Base-by-base conservation (phyloP, 2,888 invertebrate genomes). In the Smittia sp. region DNA sequence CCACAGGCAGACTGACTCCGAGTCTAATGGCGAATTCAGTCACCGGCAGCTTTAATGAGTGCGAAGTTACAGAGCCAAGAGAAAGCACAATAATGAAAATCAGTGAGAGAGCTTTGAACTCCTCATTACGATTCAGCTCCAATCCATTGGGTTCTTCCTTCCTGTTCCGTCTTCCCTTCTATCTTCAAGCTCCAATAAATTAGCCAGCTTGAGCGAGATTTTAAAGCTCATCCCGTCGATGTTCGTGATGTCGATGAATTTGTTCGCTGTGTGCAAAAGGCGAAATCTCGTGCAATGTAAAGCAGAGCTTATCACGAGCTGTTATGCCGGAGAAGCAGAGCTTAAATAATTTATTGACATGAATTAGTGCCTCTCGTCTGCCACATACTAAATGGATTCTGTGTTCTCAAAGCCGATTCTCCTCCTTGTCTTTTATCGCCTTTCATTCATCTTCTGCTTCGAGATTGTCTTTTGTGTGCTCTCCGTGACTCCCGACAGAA, bases 301-400 rank as follows among this genome's bases (percentile, higher is more conserved):
- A 41, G 67, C 13, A 67, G 15, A 67, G 67, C 41, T 67, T 67
- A 41, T 67, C 41, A 39, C 66, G 24, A 41, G 38, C 38, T 46
- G 24, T 9, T 9, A 6, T 18, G 9, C 58, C 22, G 9, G 41
- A 67, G 46, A 20, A 38, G n/a, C 11, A 46, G 67, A 67, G 22
- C 39, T 24, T 67, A 67, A 67, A 67, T 67, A 67, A 67, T 67
- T 67, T 67, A 67, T 67, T 67, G 67, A n/a, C 67, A 39, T 67
- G 67, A 67, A 41, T 67, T 67, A 67, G 25, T 58, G 58, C 22
- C 18, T 58, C 58, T 18, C 18, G 58, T 58, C 58, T 58, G 58
- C 58, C 58, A 20, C 58, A 58, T 22, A 22, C 9, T 58, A 20
- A 58, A 58, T 18, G 46, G 46, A 46, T 46, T 46, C n/a, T n/a